phyloP scores from a whole-genome alignment of 2,113 vertebrate genomes.

The Oxyruncus cristatus region DNA sequence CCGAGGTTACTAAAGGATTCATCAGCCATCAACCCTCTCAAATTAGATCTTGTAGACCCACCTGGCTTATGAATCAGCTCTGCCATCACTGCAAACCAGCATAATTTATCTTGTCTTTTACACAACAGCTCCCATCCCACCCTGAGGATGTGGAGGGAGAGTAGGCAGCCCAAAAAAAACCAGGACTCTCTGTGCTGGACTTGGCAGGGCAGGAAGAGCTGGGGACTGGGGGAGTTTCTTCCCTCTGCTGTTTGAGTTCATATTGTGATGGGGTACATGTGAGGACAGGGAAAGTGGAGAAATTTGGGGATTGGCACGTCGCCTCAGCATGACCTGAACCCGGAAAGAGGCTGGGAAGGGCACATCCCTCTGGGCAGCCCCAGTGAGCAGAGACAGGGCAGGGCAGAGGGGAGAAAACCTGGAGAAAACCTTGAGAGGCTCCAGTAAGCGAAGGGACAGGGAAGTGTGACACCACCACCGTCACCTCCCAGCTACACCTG shows the following conservation, averaged over 20 bases:
- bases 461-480: neutral
- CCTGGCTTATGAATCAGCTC: conserved; percentile 43
- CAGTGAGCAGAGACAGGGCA: neutral
- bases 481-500: neutral
- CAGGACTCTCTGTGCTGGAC: neutral
- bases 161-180: neutral
- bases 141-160: neutral
- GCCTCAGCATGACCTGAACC: fast-evolving
- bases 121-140: neutral
- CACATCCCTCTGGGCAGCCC: neutral
- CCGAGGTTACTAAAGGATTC: neutral
- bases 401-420: neutral
- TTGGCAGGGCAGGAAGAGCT: neutral
- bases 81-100: neutral
- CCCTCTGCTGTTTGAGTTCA: neutral
- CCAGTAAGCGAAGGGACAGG: neutral
- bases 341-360: neutral
- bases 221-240: neutral
- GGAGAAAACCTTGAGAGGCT: neutral
- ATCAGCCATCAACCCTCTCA: neutral
- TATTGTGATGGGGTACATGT: fast-evolving
- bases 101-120: neutral
- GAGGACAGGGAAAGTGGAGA: neutral
- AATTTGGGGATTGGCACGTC: neutral
- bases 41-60: conserved; percentile 29